Evolutionary conservation across 1,140 invertebrate species (phyloP).

Genomic region (Pogonomyrmex californicus): DNA sequence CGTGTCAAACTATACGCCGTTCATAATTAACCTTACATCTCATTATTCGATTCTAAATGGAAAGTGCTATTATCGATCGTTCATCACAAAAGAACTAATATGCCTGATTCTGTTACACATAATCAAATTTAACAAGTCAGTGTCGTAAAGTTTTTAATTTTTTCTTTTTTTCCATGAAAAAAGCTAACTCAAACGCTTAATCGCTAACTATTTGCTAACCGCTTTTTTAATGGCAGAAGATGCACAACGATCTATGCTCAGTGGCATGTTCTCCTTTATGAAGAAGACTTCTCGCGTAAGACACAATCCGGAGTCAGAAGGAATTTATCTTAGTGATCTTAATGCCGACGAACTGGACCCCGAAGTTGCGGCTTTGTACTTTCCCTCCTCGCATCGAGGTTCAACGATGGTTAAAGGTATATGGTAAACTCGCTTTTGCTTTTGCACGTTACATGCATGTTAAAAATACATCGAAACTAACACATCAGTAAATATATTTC

Average conservation of each 20-base stretch:
- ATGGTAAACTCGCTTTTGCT: constrained; percentile 53
- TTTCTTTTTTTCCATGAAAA: not conserved
- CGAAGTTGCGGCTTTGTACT: constrained; percentile 96
- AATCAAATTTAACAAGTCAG: constrained; percentile 35
- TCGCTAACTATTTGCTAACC: constrained; percentile 77
- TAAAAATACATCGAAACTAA: constrained; percentile 18
- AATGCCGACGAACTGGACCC: constrained; percentile 96
- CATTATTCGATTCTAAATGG: constrained; percentile 8
- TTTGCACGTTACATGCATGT: constrained; percentile 12
- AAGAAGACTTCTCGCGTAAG: constrained; percentile 91
- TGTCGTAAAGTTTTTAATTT: constrained; percentile 25
- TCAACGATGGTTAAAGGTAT: constrained; percentile 81
- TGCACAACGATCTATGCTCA: constrained; percentile 93
- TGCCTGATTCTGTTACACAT: not conserved
- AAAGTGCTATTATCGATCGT: constrained; percentile 15
- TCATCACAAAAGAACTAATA: constrained; percentile 43
- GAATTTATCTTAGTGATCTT: constrained; percentile 97
- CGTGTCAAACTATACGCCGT: constrained; percentile 1
- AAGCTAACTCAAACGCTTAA: constrained; percentile 56
- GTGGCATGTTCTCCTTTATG: constrained; percentile 97
- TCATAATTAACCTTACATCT: constrained; percentile 10
- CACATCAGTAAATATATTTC: not conserved
- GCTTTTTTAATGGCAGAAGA: constrained; percentile 84
- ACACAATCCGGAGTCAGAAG: constrained; percentile 91
- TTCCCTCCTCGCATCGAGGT: constrained; percentile 88